Base-by-base conservation (phyloP, 2,888 invertebrate genomes). In the Antheraea yamamai region DNA sequence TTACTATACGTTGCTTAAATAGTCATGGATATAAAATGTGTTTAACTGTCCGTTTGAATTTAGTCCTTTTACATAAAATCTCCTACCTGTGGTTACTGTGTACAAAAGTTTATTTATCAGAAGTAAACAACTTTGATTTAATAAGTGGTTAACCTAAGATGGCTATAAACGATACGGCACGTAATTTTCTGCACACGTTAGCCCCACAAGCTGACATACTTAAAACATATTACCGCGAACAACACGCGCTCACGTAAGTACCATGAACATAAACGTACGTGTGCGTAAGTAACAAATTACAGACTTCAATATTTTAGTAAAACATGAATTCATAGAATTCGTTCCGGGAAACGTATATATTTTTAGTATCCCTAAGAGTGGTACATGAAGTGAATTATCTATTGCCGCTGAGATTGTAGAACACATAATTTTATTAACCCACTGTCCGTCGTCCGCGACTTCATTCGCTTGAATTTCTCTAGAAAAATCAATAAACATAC, bases 121-220 rank as follows among this genome's bases (percentile, higher is more conserved):
- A 66, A 35, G 35, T 20, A 68, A 39, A 74, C 70, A 71, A 18
- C 51, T 71, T 58, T 26, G 71, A 35, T 71, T 26, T 64, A 64
- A 72, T 39, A 72, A 72, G 51, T 74, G 20, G 47, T 68, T 52
- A 70, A 74, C 55, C 55, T 39, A 39, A 70, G 70, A 70, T 70
- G 39, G 35, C 39, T 70, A n/a, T 39, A 39, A 39, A 70, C 18
- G 70, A 70, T 70, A 70, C 20, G 39, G 70, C 70, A 70, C 70
- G 70, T 70, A 70, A 39, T 70, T 70, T 70, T 70, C 68, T 70
- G 10, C 18, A 39, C 39, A 70, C 68, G 20, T 39, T 39, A 70
- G 26, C 30, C 20, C 30, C 30, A 66, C 20, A 70, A 70, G 64
- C 64, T 66, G 1, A 26, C 64, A 26, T 30, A 39, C 70, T 39